These are phyloP conservation scores for Darevskia nairensis DNA, from an alignment of 2,797 vertebrate genomes.

Conservation along the genomic window DNA sequence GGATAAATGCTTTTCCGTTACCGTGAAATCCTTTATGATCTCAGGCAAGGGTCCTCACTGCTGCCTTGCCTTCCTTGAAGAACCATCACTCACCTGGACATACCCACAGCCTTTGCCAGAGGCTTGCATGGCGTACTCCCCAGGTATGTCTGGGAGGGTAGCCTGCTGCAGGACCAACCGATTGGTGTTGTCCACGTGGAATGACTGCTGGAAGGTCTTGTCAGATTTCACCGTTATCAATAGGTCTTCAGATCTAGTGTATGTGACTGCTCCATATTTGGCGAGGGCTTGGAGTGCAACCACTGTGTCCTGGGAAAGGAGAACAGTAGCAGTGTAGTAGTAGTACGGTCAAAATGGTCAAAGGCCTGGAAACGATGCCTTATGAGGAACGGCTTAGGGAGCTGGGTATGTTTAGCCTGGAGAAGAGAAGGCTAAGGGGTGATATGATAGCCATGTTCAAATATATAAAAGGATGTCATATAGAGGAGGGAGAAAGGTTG, in stretches of 20 bases:
- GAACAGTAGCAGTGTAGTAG: neutral
- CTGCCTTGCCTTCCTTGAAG: no score
- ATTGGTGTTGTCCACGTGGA: slow-evolving; percentile 78
- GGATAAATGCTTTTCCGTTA: neutral
- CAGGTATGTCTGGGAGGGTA: slow-evolving; percentile 72
- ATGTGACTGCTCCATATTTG: slow-evolving; percentile 78
- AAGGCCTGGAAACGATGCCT: no score
- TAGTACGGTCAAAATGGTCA: no score
- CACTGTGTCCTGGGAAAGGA: slow-evolving; percentile 82
- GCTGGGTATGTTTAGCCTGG: no score
- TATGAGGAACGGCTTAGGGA: no score
- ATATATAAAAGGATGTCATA: no score
- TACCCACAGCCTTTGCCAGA: slow-evolving; percentile 80
- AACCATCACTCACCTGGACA: slow-evolving; percentile 76
- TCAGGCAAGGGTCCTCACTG: no score
- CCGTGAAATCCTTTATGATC: neutral
- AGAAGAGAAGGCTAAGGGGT: no score
- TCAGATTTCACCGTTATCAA: slow-evolving; percentile 72
- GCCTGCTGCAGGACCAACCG: slow-evolving; percentile 82
- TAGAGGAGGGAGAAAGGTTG: no score
- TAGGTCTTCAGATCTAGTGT: slow-evolving; percentile 67
- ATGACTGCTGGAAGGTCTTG: slow-evolving; percentile 69
- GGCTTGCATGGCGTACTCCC: slow-evolving; percentile 75
- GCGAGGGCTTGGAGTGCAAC: slow-evolving; percentile 87
- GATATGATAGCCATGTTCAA: no score